A percentile compares a stretch with the other conserved stretches of the same genome.
phyloP scores from a whole-genome alignment of 2,797 vertebrate species.

The Falco biarmicus region DNA sequence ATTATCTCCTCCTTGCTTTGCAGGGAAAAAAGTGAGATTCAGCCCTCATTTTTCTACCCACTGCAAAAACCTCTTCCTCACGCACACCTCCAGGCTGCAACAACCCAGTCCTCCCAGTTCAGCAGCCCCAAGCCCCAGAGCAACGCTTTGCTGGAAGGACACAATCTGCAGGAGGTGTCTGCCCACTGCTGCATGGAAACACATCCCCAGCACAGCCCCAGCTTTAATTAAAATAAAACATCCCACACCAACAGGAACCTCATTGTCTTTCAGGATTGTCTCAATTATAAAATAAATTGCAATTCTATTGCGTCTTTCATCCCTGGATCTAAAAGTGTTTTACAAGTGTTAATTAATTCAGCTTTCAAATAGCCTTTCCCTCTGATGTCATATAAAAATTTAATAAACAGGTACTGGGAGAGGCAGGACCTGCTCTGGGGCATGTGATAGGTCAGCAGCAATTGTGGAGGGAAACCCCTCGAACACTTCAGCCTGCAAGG shows the following conservation, averaged over 20 bases:
- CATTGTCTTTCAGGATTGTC: conserved; percentile 37
- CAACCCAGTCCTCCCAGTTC: not conserved
- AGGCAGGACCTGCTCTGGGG: not conserved
- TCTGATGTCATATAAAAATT: not conserved
- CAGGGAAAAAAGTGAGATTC: not conserved
- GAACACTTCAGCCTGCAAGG: not conserved
- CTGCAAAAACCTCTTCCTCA: not conserved
- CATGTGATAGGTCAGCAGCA: not conserved
- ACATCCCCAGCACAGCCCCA: accelerated
- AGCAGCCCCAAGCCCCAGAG: not conserved
- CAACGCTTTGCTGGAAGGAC: not conserved
- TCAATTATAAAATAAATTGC: conserved; percentile 54
- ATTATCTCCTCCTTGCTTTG: accelerated
- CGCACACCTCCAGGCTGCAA: accelerated
- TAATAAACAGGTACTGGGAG: not conserved
- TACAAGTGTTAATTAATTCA: conserved; percentile 60
- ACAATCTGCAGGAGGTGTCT: not conserved
- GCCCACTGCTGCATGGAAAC: accelerated
- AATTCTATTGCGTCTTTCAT: conserved; percentile 50
- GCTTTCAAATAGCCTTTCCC: not conserved
- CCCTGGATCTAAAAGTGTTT: conserved; percentile 42
- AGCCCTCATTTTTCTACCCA: not conserved
- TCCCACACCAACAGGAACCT: not conserved
- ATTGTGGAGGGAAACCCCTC: not conserved
- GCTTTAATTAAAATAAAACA: conserved; percentile 20